phyloP scores from a whole-genome alignment of 2,797 vertebrate species.

The Xyrichtys novacula region DNA sequence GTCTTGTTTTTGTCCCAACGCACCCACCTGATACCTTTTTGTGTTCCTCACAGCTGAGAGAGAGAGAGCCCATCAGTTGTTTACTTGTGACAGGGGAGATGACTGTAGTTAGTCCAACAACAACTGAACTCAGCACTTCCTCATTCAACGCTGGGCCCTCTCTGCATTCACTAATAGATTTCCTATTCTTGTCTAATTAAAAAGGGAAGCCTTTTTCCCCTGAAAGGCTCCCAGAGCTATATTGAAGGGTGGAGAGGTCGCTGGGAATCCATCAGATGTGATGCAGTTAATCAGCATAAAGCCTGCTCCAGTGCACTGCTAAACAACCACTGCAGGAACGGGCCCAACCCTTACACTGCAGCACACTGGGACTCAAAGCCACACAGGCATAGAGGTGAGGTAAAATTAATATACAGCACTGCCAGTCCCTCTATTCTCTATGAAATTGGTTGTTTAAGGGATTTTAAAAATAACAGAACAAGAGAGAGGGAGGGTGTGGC shows the following conservation, averaged over 20 bases:
- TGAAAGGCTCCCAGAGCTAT: constrained; percentile 67
- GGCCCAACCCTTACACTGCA: constrained; percentile 45
- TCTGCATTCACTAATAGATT: constrained; percentile 75
- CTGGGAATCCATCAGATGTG: constrained; percentile 72
- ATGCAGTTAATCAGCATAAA: constrained; percentile 80
- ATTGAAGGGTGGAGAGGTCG: constrained; percentile 65
- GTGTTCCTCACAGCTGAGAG: neutral
- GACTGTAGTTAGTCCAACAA: constrained; percentile 50
- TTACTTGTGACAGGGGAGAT: constrained; percentile 25
- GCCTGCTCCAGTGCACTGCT: constrained; percentile 66
- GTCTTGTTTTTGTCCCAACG: neutral
- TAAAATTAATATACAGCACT: constrained; percentile 9
- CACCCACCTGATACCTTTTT: neutral
- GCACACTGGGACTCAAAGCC: constrained; percentile 22
- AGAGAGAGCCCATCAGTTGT: constrained; percentile 7
- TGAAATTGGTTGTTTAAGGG: constrained; percentile 50
- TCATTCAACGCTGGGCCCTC: constrained; percentile 49
- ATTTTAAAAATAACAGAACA: constrained; percentile 56
- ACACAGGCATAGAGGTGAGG: neutral
- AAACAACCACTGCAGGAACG: constrained; percentile 66
- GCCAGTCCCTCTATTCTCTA: constrained; percentile 23
- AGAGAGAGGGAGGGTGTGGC: constrained; percentile 3
- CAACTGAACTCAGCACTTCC: constrained; percentile 45
- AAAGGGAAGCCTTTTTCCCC: constrained; percentile 60
- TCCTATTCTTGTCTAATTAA: constrained; percentile 77